Conservation (phyloP, 1,140 invertebrate genomes). For the Dysdera silvatica region DNA sequence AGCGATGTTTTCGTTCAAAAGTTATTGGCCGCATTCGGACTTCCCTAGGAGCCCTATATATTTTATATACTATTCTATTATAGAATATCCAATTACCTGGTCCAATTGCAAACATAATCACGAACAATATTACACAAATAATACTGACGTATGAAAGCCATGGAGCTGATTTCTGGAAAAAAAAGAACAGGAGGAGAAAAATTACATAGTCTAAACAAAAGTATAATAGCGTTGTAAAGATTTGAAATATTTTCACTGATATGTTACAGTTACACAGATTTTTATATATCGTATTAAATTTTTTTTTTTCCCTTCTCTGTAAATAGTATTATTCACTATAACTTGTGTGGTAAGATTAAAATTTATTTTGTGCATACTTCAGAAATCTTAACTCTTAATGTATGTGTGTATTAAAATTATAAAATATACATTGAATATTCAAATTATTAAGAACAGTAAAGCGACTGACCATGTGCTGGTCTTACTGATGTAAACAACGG, state of each 20-base stretch:
- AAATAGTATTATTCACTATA: background rate
- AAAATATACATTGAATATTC: too few relatives aligned
- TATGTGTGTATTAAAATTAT: too few relatives aligned
- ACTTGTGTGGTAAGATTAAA: too few relatives aligned
- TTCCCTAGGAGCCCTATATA: too few relatives aligned
- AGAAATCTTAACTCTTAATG: too few relatives aligned
- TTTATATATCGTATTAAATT: background rate
- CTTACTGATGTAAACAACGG: too few relatives aligned
- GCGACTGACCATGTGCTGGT: too few relatives aligned
- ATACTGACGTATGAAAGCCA: constrained; percentile 65
- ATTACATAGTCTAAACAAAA: background rate
- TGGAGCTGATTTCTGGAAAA: constrained; percentile 42
- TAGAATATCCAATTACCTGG: constrained; percentile 51
- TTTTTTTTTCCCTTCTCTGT: background rate
- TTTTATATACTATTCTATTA: too few relatives aligned
- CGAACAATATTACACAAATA: constrained; percentile 65
- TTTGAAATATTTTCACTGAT: background rate
- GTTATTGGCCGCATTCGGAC: too few relatives aligned
- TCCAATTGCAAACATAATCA: constrained; percentile 60
- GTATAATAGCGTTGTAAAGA: background rate
- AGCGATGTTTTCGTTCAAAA: too few relatives aligned
- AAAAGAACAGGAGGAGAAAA: background rate
- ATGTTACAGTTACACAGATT: background rate
- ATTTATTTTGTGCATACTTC: too few relatives aligned
- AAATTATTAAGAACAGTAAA: too few relatives aligned